phyloP scores from a whole-genome alignment of 1,140 invertebrate genomes.

The Drosophila nigromelanica region DNA sequence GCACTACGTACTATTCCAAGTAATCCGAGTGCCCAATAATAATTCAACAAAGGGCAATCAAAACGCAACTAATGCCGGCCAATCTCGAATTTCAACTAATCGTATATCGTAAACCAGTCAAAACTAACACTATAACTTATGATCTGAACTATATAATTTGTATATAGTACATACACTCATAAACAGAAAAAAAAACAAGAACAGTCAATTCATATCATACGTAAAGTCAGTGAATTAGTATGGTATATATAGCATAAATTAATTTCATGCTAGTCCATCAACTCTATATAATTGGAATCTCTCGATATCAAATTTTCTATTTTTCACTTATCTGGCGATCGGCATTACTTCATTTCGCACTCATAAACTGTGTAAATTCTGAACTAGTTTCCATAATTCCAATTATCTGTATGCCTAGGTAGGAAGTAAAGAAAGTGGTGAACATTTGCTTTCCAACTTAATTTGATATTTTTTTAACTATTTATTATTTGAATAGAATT shows the following conservation, averaged over 20 bases:
- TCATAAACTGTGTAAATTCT: conserved; percentile 20
- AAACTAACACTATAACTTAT: conserved; percentile 30
- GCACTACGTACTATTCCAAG: conserved; percentile 61
- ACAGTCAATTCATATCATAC: conserved; percentile 51
- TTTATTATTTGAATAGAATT: neutral
- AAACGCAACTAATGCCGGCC: conserved; percentile 65
- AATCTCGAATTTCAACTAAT: conserved; percentile 69
- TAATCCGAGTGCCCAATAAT: conserved; percentile 57
- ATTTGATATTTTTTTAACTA: neutral
- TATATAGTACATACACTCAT: conserved; percentile 31
- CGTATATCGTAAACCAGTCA: conserved; percentile 21
- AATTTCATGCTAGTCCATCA: too few relatives aligned
- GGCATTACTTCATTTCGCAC: conserved; percentile 28
- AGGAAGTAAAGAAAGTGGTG: conserved; percentile 15
- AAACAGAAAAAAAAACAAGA: conserved; percentile 33
- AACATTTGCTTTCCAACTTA: neutral
- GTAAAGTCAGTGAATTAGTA: conserved; percentile 21
- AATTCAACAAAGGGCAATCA: conserved; percentile 29
- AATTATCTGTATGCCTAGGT: conserved; percentile 7
- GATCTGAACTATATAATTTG: conserved; percentile 30
- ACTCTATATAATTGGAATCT: conserved; percentile 1
- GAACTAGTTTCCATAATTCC: neutral
- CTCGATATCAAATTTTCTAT: conserved; percentile 5
- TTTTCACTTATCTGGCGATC: conserved; percentile 15
- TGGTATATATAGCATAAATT: conserved; percentile 24